Conservation (phyloP, 2,797 vertebrate species). For the Halcyon leucocephala region DNA sequence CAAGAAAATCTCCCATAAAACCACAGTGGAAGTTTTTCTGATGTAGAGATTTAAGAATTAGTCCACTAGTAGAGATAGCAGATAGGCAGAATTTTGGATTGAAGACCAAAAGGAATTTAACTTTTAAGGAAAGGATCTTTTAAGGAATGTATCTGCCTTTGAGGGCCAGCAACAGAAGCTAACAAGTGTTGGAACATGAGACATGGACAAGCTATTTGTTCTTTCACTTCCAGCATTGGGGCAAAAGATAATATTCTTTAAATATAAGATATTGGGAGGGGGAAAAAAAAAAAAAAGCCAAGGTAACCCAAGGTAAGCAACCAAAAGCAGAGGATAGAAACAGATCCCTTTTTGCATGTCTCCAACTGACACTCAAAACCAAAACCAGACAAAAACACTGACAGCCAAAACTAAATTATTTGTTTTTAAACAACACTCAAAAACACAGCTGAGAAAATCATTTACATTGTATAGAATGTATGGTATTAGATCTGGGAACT, state of each 20-base stretch:
- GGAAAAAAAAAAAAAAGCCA: neutral
- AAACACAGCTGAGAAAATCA: neutral
- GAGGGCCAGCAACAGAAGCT: conserved; percentile 44
- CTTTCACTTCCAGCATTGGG: neutral
- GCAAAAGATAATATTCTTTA: neutral
- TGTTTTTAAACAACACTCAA: conserved; percentile 14
- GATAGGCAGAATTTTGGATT: neutral
- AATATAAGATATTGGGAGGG: neutral
- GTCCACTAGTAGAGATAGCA: neutral
- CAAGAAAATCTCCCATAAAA: neutral
- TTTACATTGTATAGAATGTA: rapidly evolving
- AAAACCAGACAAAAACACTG: neutral
- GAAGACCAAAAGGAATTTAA: conserved; percentile 52
- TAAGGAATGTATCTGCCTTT: conserved; percentile 47
- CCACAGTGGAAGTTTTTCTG: neutral
- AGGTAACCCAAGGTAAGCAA: neutral
- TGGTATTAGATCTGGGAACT: neutral
- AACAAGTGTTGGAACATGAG: conserved; percentile 8
- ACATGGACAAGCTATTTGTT: conserved; percentile 12
- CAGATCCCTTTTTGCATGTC: neutral
- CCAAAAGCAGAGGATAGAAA: neutral
- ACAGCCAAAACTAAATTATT: neutral
- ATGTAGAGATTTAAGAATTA: neutral
- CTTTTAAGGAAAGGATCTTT: conserved; percentile 69
- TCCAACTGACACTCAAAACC: neutral